Evolutionary conservation across 2,797 vertebrate species (phyloP), one percentile per base, ranked within the genome.

Genomic region (Anguilla anguilla): DNA sequence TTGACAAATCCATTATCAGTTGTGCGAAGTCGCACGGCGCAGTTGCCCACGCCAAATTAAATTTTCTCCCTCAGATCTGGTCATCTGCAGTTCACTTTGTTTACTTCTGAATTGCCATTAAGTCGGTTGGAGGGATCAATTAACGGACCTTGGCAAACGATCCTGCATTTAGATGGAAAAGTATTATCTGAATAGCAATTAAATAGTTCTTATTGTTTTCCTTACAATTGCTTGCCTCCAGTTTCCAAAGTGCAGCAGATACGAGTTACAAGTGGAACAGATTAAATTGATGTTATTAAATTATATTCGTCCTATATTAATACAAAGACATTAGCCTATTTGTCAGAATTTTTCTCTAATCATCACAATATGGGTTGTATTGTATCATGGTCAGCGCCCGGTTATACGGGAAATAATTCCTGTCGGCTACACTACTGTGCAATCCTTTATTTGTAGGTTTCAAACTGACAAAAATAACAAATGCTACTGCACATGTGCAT

Each of bases 1-100:
- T 88, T 91, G 90, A 91, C 39, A 9, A 87, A 88, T 90, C 88
- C 88, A 91, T 90, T 92, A 90, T 88, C 84, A 61, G 51, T 28
- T 84, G 77, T 86, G 81, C 31, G 51, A 51, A 35, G 51, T 85
- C 13, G 7, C 57, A 25, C 17, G 64, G 72, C 43, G 43, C 74
- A 72, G 83, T 79, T 84, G 55, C 51, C 49, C 6, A 19, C 53
- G 46, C 43, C n/a, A 49, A 67, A 82, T 84, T 79, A 87, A 53
- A 35, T 28, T 72, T 81, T 72, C 28, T 72, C 28, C 46, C 79
- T 49, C 77, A 87, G 35, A 83, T 83, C 79, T 53, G 43, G 51
- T 86, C 74, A 51, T 86, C 17, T 51, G 31, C 15, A 57, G 79
- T 67, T 83, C 51, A 46, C 61, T 19, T 25, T 83, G n/a, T 83